Conservation (phyloP, 2,113 vertebrate species). For the Hydrochoerus hydrochaeris region DNA sequence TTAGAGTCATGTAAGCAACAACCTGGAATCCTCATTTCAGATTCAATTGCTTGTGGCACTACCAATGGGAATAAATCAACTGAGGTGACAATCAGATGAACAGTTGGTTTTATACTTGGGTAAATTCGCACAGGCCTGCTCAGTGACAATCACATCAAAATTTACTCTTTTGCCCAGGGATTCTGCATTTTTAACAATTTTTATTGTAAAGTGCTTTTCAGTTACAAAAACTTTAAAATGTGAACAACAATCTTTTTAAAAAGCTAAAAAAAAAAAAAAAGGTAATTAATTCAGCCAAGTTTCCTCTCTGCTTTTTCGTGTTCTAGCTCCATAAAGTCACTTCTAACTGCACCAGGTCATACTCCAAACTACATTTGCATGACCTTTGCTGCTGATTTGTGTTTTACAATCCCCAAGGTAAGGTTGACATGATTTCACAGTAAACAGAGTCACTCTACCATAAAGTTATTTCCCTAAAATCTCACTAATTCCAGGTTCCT, state of each 20-base stretch:
- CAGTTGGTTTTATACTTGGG: not conserved
- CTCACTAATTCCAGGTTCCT: conserved; percentile 37
- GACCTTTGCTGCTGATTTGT: not conserved
- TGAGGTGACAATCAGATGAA: not conserved
- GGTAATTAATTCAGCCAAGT: not conserved
- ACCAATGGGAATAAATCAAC: not conserved
- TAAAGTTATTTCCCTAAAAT: not conserved
- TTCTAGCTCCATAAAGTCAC: not conserved
- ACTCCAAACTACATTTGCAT: not conserved
- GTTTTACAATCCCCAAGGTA: not conserved
- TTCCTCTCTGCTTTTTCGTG: not conserved
- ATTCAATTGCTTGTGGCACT: not conserved
- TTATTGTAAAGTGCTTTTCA: not conserved
- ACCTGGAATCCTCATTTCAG: not conserved
- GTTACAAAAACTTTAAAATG: not conserved
- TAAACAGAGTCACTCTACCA: not conserved
- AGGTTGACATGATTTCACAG: not conserved
- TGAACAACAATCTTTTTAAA: not conserved
- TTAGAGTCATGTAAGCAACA: not conserved
- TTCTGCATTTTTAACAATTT: not conserved
- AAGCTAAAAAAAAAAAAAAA: not conserved
- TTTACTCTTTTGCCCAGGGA: not conserved
- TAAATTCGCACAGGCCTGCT: not conserved
- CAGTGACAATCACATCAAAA: not conserved
- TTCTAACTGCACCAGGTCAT: not conserved